Percentiles rank a stretch among this genome's conserved stretches.
phyloP scores from a whole-genome alignment of 2,797 vertebrate genomes.

The Bucorvus abyssinicus region DNA sequence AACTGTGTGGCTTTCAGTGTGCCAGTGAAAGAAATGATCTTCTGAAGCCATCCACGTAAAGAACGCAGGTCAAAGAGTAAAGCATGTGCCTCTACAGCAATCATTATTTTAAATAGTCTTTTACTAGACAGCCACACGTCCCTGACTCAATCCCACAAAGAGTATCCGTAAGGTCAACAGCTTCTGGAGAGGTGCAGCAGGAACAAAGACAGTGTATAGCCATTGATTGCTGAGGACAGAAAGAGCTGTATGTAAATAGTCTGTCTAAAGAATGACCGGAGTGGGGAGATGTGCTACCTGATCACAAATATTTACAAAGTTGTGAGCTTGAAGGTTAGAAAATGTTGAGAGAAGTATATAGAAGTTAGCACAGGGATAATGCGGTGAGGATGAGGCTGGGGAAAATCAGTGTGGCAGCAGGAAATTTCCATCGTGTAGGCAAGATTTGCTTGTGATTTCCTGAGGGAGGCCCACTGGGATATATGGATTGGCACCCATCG shows the following conservation, averaged over 20 bases:
- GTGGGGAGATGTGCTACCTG: not conserved
- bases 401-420: conserved; percentile 21
- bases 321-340: not conserved
- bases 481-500: not conserved
- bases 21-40: not conserved
- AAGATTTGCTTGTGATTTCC: conserved; percentile 15
- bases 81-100: not conserved
- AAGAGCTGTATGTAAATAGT: not conserved
- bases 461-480: not conserved
- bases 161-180: not conserved
- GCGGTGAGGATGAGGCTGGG: not conserved
- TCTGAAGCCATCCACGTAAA: not conserved
- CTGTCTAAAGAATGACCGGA: conserved; percentile 1
- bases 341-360: not conserved
- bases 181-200: not conserved
- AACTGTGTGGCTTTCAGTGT: not conserved
- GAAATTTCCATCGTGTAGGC: not conserved
- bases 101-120: not conserved
- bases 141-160: not conserved
- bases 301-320: conserved; percentile 36
- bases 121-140: not conserved
- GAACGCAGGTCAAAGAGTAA: not conserved
- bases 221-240: not conserved
- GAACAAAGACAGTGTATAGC: not conserved
- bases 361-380: not conserved